Conservation (phyloP, 2,797 vertebrate genomes). For the Otus scops region DNA sequence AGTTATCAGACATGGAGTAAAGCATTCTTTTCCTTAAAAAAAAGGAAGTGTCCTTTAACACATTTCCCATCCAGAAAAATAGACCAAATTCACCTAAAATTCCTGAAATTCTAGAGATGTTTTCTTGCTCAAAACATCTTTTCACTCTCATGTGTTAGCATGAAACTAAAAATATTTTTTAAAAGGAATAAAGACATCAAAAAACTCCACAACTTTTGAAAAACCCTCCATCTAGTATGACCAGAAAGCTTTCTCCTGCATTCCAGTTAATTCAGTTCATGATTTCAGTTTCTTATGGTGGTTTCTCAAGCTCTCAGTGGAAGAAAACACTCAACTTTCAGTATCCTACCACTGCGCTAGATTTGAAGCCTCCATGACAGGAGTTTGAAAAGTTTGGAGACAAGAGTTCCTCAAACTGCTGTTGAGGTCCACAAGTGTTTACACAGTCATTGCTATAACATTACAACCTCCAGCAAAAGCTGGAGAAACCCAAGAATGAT, state of each 20-base stretch:
- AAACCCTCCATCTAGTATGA: neutral
- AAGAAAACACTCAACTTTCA: neutral
- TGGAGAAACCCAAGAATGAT: neutral
- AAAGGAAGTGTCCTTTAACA: neutral
- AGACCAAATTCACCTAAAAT: neutral
- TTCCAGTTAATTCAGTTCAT: neutral
- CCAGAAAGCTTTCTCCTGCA: neutral
- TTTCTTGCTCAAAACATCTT: neutral
- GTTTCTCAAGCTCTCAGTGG: neutral
- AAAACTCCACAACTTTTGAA: fast-evolving
- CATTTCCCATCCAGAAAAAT: neutral
- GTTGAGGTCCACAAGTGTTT: neutral
- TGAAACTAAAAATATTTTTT: neutral
- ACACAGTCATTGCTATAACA: neutral
- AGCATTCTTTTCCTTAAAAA: neutral
- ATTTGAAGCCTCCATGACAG: neutral
- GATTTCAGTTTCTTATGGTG: neutral
- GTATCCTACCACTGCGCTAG: too few relatives aligned
- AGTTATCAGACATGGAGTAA: neutral
- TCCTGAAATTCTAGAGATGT: neutral
- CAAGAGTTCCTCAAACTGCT: neutral
- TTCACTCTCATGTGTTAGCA: neutral
- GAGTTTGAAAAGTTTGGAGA: neutral
- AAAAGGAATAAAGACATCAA: neutral
- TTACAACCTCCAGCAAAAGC: neutral